Conservation (phyloP, 2,113 vertebrate species). For the Synodontis membranacea region DNA sequence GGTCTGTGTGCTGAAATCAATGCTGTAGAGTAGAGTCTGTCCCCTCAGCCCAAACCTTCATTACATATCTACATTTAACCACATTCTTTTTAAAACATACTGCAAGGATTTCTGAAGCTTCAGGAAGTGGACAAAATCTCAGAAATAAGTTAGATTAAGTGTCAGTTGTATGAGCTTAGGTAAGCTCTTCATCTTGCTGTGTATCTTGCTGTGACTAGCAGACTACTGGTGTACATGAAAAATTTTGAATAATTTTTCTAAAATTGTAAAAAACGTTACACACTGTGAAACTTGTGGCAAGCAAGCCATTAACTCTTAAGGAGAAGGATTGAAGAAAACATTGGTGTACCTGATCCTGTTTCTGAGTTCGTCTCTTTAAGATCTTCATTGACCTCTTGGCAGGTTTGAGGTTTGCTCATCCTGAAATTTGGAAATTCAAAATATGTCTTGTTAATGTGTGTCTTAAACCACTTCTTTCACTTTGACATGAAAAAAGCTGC, state of each 20-base stretch:
- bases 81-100: not conserved
- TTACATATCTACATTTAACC: not conserved
- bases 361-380: slow-evolving; percentile 29
- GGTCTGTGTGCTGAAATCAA: too few species aligned
- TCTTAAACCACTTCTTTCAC: slow-evolving; percentile 6
- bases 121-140: not conserved
- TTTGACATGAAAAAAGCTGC: slow-evolving; percentile 10
- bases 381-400: slow-evolving; percentile 22
- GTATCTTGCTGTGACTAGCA: too few species aligned
- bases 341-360: slow-evolving; percentile 31
- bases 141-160: not conserved
- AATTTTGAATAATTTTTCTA: too few species aligned
- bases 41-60: too few species aligned
- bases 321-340: not conserved
- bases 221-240: not conserved
- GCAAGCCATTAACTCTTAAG: slow-evolving; percentile 1
- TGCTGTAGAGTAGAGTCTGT: too few species aligned
- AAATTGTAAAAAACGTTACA: too few species aligned
- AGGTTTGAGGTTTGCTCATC: slow-evolving; percentile 44
- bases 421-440: slow-evolving; percentile 37
- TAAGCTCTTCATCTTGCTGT: not conserved
- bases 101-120: not conserved
- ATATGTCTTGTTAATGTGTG: not conserved
- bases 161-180: not conserved
- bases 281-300: not conserved